Evolutionary conservation across 2,797 vertebrate genomes (phyloP).

Genomic region (Cottoperca gobio): DNA sequence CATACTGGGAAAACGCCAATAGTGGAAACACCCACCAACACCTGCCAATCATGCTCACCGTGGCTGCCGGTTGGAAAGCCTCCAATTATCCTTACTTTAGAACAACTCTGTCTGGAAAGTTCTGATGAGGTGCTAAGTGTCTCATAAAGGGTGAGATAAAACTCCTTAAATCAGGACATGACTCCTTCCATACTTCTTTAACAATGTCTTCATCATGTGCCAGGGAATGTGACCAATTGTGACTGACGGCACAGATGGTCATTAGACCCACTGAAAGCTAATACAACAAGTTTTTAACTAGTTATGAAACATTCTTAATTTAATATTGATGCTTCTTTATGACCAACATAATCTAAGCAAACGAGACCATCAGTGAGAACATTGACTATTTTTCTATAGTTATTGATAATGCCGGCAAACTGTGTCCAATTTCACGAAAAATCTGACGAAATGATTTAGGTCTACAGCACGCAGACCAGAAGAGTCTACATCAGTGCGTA

Average conservation of each 20-base stretch:
- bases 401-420: too few species aligned
- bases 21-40: conserved; percentile 67
- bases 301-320: too few species aligned
- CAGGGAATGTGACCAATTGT: conserved; percentile 46
- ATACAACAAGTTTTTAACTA: too few species aligned
- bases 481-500: too few species aligned
- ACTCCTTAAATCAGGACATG: conserved; percentile 74
- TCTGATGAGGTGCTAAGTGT: conserved; percentile 86
- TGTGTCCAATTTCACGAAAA: too few species aligned
- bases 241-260: conserved; percentile 31
- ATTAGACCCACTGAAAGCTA: conserved; percentile 6
- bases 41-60: conserved; percentile 62
- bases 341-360: too few species aligned
- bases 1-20: conserved; percentile 59
- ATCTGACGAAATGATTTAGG: too few species aligned
- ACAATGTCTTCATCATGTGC: conserved; percentile 65
- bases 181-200: conserved; percentile 58
- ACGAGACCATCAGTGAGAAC: too few species aligned
- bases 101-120: conserved; percentile 78
- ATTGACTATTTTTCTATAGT: too few species aligned
- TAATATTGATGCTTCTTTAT: too few species aligned
- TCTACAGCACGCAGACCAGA: too few species aligned
- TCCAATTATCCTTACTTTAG: conserved; percentile 69
- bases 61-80: conserved; percentile 71
- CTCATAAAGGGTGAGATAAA: conserved; percentile 82